Evolutionary conservation across 1,140 invertebrate genomes (phyloP).

Genomic region (Drosophila miranda): DNA sequence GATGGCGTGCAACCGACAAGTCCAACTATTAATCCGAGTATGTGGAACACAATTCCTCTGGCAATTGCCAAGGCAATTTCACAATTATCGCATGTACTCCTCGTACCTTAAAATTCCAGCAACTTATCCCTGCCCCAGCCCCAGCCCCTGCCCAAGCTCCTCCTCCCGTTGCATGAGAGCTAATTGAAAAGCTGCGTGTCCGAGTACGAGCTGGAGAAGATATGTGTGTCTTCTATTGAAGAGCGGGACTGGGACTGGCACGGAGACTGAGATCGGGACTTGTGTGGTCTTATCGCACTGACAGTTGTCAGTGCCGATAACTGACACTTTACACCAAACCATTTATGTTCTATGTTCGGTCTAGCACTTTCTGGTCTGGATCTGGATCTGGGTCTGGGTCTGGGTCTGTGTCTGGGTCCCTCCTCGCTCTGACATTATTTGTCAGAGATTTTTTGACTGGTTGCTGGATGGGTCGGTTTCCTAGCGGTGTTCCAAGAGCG

Average conservation of each 20-base stretch:
- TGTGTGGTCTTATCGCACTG: slow-evolving; percentile 54
- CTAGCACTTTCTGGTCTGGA: not conserved
- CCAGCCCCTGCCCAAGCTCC: too few species aligned
- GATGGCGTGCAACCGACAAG: slow-evolving; percentile 5
- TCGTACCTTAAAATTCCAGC: slow-evolving; percentile 39
- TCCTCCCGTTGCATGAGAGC: slow-evolving; percentile 36
- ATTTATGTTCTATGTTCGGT: slow-evolving; percentile 11
- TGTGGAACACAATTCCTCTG: slow-evolving; percentile 35
- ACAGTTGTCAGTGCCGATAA: slow-evolving; percentile 59
- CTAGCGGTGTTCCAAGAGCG: not conserved
- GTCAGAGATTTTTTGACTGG: slow-evolving; percentile 3
- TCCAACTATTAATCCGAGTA: slow-evolving; percentile 48
- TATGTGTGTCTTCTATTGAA: slow-evolving; percentile 1
- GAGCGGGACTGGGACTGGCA: not conserved
- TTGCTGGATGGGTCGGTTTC: slow-evolving; percentile 2
- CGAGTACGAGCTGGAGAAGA: not conserved
- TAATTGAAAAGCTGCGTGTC: slow-evolving; percentile 69
- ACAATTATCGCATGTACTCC: slow-evolving; percentile 46
- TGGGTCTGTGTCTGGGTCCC: too few species aligned
- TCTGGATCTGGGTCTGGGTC: too few species aligned
- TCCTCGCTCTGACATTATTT: not conserved
- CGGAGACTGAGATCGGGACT: not conserved
- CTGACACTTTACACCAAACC: slow-evolving; percentile 60
- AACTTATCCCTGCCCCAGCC: slow-evolving; percentile 37
- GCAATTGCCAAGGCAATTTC: slow-evolving; percentile 48